phyloP scores from a whole-genome alignment of 1,140 invertebrate genomes.

The Drosophila azteca region DNA sequence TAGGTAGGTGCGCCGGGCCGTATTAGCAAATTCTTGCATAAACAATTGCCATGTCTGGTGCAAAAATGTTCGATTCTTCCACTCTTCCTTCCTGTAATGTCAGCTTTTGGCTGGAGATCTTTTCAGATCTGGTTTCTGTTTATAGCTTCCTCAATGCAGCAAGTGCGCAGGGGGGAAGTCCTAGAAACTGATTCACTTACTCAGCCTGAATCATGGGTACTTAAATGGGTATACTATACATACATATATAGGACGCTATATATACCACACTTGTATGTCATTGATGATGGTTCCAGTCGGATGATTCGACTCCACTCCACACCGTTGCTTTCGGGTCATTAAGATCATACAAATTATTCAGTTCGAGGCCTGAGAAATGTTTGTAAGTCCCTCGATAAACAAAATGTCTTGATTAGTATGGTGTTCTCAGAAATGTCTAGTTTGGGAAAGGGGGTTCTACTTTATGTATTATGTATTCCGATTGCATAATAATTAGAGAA shows the following conservation, averaged over 20 bases:
- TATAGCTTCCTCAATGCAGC: constrained; percentile 37
- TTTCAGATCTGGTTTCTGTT: constrained; percentile 39
- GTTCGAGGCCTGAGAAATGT: constrained; percentile 1
- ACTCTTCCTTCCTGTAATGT: constrained; percentile 40
- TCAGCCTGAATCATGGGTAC: constrained; percentile 29
- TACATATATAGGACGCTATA: constrained; percentile 26
- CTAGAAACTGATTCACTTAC: constrained; percentile 26
- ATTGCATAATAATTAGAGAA: no score
- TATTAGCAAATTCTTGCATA: constrained; percentile 54
- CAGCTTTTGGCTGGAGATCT: constrained; percentile 4
- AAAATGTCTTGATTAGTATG: no score
- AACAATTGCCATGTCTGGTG: constrained; percentile 37
- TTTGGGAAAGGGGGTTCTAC: no score
- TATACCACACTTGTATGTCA: constrained; percentile 14
- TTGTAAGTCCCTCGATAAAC: background rate
- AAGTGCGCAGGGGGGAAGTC: constrained; percentile 34
- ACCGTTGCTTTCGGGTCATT: constrained; percentile 12
- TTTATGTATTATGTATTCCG: no score
- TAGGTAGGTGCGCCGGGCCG: constrained; percentile 51
- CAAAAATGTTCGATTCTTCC: constrained; percentile 1
- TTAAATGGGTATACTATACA: constrained; percentile 12
- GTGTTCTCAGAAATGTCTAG: no score
- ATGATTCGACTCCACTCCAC: constrained; percentile 2
- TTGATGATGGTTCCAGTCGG: constrained; percentile 28
- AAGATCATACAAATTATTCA: constrained; percentile 12